phyloP scores from a whole-genome alignment of 2,888 invertebrate genomes.

The Resseliella maxima region DNA sequence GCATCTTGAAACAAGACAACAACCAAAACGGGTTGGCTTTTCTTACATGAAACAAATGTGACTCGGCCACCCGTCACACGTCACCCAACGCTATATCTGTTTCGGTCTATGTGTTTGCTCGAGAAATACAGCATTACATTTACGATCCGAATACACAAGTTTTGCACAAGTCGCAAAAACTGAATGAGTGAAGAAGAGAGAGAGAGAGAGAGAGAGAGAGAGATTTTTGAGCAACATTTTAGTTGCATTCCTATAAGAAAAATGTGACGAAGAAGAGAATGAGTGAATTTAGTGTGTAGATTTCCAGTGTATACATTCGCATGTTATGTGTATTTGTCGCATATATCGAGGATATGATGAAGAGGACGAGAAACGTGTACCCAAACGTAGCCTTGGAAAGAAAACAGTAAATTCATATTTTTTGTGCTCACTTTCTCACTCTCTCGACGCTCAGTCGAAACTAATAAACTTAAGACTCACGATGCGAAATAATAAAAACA shows the following conservation, averaged over 20 bases:
- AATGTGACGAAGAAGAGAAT: background rate
- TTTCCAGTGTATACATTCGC: too few relatives aligned
- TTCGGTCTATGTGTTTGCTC: too few relatives aligned
- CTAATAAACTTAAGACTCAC: slow-evolving; percentile 21
- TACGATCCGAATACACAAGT: too few relatives aligned
- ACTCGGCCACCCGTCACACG: background rate
- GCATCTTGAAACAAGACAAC: background rate
- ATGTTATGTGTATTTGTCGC: background rate
- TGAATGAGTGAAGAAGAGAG: too few relatives aligned
- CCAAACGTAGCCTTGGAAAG: background rate
- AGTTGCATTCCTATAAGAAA: background rate
- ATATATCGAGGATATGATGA: too few relatives aligned
- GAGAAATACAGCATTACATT: too few relatives aligned
- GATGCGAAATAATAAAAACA: slow-evolving; percentile 41
- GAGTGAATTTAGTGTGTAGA: background rate
- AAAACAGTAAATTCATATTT: slow-evolving; percentile 29
- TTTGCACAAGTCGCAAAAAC: too few relatives aligned
- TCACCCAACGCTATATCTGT: too few relatives aligned
- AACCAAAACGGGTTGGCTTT: background rate
- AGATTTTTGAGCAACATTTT: too few relatives aligned
- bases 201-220: too few relatives aligned
- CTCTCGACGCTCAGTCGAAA: background rate
- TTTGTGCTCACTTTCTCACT: background rate
- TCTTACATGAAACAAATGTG: slow-evolving; percentile 1
- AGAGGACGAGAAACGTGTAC: too few relatives aligned